Conservation (phyloP, 2,888 invertebrate species). For the Tineola bisselliella region DNA sequence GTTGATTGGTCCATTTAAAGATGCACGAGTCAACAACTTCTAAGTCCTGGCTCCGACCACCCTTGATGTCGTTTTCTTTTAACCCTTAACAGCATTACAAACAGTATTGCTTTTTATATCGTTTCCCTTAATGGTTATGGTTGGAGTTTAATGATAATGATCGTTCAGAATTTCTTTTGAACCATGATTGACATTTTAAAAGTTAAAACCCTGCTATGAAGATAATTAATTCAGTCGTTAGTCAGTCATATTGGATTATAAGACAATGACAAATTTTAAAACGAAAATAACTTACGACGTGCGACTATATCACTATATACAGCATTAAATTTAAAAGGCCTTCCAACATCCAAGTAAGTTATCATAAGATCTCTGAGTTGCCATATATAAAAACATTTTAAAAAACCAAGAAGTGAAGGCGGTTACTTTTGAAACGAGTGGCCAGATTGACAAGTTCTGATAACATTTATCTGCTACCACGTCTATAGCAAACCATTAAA, state of each 20-base stretch:
- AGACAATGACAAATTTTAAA: background rate
- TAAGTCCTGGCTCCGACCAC: slow-evolving; percentile 37
- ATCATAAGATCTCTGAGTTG: slow-evolving; percentile 33
- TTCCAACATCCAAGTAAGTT: slow-evolving; percentile 14
- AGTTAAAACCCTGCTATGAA: background rate
- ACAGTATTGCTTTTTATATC: background rate
- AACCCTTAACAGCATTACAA: slow-evolving; percentile 23
- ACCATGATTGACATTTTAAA: background rate
- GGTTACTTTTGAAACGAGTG: slow-evolving; percentile 19
- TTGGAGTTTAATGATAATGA: background rate
- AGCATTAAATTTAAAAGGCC: background rate
- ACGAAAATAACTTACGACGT: no score
- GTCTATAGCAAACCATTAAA: slow-evolving; percentile 53
- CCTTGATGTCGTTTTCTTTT: slow-evolving; percentile 38
- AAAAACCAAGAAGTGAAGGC: slow-evolving; percentile 16
- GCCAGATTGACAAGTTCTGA: slow-evolving; percentile 57
- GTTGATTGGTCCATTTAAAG: slow-evolving; percentile 39
- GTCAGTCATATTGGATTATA: background rate
- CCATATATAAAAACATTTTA: slow-evolving; percentile 26
- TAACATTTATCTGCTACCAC: slow-evolving; percentile 54
- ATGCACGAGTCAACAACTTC: slow-evolving; percentile 52
- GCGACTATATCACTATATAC: no score
- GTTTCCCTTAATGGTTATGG: background rate
- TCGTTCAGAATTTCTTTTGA: background rate
- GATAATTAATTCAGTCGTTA: background rate